phyloP scores from a whole-genome alignment of 2,113 vertebrate genomes.

The Rhinopomastus cyanomelas region DNA sequence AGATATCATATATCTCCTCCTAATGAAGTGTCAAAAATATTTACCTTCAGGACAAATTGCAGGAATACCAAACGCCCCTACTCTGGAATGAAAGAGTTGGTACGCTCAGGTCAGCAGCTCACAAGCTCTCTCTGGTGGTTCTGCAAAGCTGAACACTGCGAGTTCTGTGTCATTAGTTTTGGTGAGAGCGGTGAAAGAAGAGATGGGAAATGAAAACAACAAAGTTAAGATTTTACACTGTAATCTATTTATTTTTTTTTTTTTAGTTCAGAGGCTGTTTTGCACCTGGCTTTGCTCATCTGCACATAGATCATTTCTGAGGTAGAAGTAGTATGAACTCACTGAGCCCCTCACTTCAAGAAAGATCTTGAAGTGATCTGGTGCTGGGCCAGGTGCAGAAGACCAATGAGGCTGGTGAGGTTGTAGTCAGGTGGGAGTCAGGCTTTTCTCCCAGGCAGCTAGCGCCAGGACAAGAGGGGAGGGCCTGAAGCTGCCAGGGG shows the following conservation, averaged over 20 bases:
- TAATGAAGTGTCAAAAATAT: conserved; percentile 63
- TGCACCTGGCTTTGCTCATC: not conserved
- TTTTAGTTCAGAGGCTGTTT: not conserved
- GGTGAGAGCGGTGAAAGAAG: not conserved
- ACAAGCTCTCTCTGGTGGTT: conserved; percentile 22
- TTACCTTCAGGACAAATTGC: conserved; percentile 57
- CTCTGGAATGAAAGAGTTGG: not conserved
- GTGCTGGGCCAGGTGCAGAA: too few species aligned
- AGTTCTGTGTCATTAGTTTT: not conserved
- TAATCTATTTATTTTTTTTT: too few species aligned
- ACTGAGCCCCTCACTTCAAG: too few species aligned
- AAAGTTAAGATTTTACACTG: not conserved
- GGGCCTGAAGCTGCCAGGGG: too few species aligned
- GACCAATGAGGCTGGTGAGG: too few species aligned
- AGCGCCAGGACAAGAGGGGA: too few species aligned
- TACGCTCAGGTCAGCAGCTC: not conserved
- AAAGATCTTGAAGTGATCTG: too few species aligned
- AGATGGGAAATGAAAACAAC: not conserved
- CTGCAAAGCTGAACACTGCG: not conserved
- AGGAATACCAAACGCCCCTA: not conserved
- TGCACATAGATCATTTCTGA: not conserved
- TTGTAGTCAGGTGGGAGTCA: too few species aligned
- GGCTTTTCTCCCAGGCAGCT: too few species aligned
- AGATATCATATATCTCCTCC: conserved; percentile 20
- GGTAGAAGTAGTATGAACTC: not conserved